Evolutionary conservation across 30 jellyfish, hydroid and myxozoan genomes (phyloP).

Genomic region (Chrysaora quinquecirrha): DNA sequence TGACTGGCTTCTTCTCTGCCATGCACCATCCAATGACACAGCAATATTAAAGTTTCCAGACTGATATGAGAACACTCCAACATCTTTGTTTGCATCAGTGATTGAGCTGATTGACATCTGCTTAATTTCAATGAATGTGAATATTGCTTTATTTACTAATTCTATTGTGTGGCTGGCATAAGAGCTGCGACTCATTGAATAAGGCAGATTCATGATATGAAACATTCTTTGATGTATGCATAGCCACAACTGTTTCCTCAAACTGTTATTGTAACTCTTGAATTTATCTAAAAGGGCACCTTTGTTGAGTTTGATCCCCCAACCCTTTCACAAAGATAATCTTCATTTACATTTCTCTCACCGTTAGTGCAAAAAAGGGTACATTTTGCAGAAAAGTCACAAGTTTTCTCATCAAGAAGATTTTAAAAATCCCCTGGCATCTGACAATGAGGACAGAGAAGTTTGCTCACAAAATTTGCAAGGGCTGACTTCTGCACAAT

Average conservation of each 20-base stretch:
- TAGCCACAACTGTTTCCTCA: neutral
- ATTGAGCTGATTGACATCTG: neutral
- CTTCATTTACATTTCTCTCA: too few relatives aligned
- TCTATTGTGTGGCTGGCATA: neutral
- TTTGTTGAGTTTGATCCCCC: neutral
- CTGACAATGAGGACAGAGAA: too few relatives aligned
- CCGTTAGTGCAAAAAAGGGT: too few relatives aligned
- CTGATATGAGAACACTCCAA: too few relatives aligned
- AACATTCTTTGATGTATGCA: conserved; percentile 10
- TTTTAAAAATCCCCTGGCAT: too few relatives aligned
- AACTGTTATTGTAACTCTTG: neutral
- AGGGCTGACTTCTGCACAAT: too few relatives aligned
- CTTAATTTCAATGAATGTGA: too few relatives aligned
- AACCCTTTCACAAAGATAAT: neutral
- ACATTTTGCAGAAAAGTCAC: too few relatives aligned
- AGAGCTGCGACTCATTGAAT: neutral
- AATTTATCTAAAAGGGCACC: neutral
- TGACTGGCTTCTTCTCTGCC: neutral
- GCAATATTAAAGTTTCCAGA: neutral
- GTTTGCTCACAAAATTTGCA: too few relatives aligned
- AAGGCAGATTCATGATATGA: neutral
- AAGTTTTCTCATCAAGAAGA: too few relatives aligned
- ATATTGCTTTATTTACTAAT: neutral
- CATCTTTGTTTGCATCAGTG: neutral
- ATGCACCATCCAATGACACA: conserved; percentile 10